Percentiles rank a stretch among this genome's conserved stretches.
phyloP scores from a whole-genome alignment of 1,140 invertebrate species.

The Dendrolimus kikuchii region DNA sequence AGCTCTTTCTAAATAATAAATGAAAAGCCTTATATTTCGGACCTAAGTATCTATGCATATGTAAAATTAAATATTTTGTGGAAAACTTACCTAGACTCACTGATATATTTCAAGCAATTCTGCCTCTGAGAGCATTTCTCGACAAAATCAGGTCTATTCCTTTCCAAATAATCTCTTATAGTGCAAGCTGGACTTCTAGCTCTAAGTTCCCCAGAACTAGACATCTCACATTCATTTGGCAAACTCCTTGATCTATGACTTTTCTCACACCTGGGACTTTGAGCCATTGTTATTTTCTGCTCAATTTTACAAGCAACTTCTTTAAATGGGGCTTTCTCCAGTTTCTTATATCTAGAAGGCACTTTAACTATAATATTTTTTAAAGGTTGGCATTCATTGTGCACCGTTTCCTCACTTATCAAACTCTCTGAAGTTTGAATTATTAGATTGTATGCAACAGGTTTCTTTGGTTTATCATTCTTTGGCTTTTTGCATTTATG shows the following conservation, averaged over 20 bases:
- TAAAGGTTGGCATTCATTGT: constrained; percentile 26
- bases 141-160: constrained; percentile 61
- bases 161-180: constrained; percentile 59
- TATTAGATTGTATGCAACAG: constrained; percentile 64
- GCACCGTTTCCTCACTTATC: constrained; percentile 36
- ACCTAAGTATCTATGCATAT: too few relatives aligned
- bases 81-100: constrained; percentile 45
- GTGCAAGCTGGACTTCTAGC: constrained; percentile 34
- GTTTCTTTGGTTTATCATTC: constrained; percentile 47
- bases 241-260: constrained; percentile 35
- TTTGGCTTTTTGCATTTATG: constrained; percentile 29
- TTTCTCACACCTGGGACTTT: constrained; percentile 18
- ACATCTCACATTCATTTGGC: constrained; percentile 45
- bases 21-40: too few relatives aligned
- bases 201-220: constrained; percentile 39
- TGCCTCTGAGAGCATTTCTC: constrained; percentile 41
- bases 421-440: constrained; percentile 64
- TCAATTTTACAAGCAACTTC: constrained; percentile 42
- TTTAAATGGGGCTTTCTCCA: constrained; percentile 39
- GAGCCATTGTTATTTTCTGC: constrained; percentile 20
- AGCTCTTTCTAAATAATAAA: too few relatives aligned
- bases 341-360: constrained; percentile 11
- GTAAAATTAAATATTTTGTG: not conserved
- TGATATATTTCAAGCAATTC: constrained; percentile 47
- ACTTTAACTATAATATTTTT: constrained; percentile 62